Conservation (phyloP, 2,888 invertebrate species). For the Aporophyla nigra region DNA sequence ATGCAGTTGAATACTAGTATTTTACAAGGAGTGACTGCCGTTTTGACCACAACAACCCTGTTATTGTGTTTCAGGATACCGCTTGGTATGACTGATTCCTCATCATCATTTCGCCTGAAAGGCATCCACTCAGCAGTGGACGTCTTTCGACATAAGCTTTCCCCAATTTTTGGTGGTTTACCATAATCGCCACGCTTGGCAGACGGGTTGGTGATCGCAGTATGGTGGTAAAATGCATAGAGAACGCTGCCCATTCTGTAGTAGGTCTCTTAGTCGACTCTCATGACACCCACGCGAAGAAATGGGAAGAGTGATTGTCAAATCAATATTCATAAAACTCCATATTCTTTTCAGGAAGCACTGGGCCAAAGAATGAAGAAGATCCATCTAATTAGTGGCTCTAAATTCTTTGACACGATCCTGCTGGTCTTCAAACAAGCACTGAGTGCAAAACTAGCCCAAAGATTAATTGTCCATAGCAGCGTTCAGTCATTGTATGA, state of each 20-base stretch:
- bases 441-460: conserved; percentile 67
- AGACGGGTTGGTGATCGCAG: too few species aligned
- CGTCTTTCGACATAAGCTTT: too few species aligned
- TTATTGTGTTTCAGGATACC: background rate
- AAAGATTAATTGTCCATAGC: conserved; percentile 67
- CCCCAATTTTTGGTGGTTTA: too few species aligned
- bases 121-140: too few species aligned
- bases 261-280: too few species aligned
- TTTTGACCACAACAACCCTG: background rate
- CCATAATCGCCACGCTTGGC: too few species aligned
- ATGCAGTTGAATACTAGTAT: too few species aligned
- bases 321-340: background rate
- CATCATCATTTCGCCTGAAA: too few species aligned
- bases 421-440: conserved; percentile 67
- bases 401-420: conserved; percentile 68
- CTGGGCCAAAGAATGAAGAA: conserved; percentile 68
- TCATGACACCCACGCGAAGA: too few species aligned
- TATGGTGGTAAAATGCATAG: too few species aligned
- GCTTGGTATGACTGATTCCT: too few species aligned
- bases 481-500: conserved; percentile 67
- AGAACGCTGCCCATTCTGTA: too few species aligned
- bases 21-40: background rate
- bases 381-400: conserved; percentile 69
- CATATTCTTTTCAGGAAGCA: conserved; percentile 67
- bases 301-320: background rate